Base-by-base conservation (phyloP, 2,797 vertebrate genomes). In the Uromys caudimaculatus region DNA sequence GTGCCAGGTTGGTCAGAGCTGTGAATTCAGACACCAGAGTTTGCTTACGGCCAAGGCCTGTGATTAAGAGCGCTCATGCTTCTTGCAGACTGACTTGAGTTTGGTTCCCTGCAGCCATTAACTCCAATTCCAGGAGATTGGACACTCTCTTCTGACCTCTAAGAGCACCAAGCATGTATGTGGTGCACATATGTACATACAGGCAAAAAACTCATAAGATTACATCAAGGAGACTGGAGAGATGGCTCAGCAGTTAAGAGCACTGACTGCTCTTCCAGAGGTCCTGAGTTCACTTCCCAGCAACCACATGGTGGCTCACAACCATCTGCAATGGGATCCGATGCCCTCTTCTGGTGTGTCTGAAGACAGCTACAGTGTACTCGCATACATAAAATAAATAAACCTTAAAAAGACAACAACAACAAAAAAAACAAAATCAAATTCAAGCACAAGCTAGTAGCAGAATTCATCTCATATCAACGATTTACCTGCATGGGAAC, bases 401-500 rank as follows among this genome's bases (percentile, higher is more conserved):
- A 44, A 44, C 6, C 44, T 44, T 44, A 3, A 44, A 44, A 44
- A 44, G n/a, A n/a, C n/a, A n/a, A n/a, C n/a, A n/a, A n/a, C n/a
- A n/a, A n/a, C n/a, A n/a, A 44, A 44, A 50, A 47, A 83, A 35
- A 83, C 21, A 16, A 83, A 44, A 67, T 67, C 82, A 67, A 50
- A 85, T 16, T 24, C 52, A 13, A 85, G 62, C 32, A 52, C 44
- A 95, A n/a, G 32, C 10, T n/a, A 47, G 1, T 67, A 58, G 73
- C 35, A 91, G 79, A 60, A 79, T 75, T 89, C 50, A 95, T 77
- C 77, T 91, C 75, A 76, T 50, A 9, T 21, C 75, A 75, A 82
- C 35, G 84, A 93, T 69, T 97, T 97, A 99, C 99, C 98, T 98
- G 98, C 95, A 91, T 97, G 98, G 94, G 99, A 99, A 92, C 98